Percentiles rank a stretch among this genome's conserved stretches.
These are phyloP conservation scores for Macropis europaea DNA, from an alignment of 2,888 invertebrate species.

Conservation along the genomic window DNA sequence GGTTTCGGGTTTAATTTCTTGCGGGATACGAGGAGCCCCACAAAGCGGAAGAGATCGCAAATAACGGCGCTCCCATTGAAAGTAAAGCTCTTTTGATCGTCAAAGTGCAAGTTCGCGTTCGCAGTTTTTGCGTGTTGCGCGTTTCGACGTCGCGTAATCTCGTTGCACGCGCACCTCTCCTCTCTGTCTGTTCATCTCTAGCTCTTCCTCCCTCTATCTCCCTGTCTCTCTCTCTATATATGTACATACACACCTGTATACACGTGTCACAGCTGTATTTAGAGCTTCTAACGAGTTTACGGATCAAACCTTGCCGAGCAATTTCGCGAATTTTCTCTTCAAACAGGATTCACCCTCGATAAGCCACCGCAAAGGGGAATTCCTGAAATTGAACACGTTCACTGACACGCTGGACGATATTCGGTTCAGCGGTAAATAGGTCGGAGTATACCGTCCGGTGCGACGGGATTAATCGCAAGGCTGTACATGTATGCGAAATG, in stretches of 20 bases:
- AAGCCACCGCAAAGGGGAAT: constrained; percentile 14
- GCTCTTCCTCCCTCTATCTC: neutral
- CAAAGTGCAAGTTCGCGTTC: constrained; percentile 3
- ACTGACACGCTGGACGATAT: no score
- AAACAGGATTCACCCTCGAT: constrained; percentile 31
- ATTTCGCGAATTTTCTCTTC: constrained; percentile 36
- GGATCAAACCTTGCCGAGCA: constrained; percentile 23
- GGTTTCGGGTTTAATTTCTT: constrained; percentile 17
- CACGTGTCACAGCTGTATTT: no score
- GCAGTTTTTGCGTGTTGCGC: neutral
- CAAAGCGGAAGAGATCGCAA: constrained; percentile 3
- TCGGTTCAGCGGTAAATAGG: no score
- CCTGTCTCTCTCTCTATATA: neutral
- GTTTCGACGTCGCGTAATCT: constrained; percentile 9
- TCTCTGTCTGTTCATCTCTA: no score
- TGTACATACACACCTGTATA: no score
- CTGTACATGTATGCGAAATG: no score
- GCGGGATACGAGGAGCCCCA: neutral
- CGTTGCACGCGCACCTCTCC: neutral
- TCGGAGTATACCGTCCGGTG: no score
- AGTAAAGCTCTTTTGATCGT: constrained; percentile 21
- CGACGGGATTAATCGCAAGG: no score
- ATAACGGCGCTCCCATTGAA: neutral
- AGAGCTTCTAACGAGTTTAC: constrained; percentile 20
- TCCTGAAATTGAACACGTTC: constrained; percentile 2